phyloP scores from a whole-genome alignment of 1,140 invertebrate species.

The Matsumurasca onukii region DNA sequence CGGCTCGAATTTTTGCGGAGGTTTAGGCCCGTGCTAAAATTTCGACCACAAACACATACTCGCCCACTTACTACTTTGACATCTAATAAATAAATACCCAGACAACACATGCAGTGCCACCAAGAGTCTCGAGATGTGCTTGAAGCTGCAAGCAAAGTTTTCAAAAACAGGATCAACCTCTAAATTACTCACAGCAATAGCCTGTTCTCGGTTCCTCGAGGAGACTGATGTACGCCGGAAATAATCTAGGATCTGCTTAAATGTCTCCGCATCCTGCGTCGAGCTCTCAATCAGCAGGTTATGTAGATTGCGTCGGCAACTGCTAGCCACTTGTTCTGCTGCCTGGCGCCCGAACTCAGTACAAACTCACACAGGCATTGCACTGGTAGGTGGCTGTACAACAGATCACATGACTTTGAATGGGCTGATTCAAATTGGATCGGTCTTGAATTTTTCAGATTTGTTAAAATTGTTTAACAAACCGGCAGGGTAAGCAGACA shows the following conservation, averaged over 20 bases:
- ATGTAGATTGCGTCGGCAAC: slow-evolving; percentile 73
- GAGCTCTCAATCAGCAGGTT: slow-evolving; percentile 62
- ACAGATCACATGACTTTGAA: slow-evolving; percentile 23
- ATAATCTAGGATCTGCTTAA: slow-evolving; percentile 87
- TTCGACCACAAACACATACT: no score
- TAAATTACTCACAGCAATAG: slow-evolving; percentile 58
- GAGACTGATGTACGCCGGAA: slow-evolving; percentile 85
- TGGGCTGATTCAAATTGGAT: no score
- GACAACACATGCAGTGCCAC: no score
- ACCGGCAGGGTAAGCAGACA: no score
- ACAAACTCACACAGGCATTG: slow-evolving; percentile 96
- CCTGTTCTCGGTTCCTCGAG: slow-evolving; percentile 73
- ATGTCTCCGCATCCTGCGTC: slow-evolving; percentile 58
- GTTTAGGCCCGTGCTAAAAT: no score
- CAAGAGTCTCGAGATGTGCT: no score
- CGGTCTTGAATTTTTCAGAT: no score
- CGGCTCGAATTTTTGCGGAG: no score
- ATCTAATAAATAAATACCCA: no score
- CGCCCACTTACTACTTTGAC: no score
- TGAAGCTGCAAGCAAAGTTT: not conserved
- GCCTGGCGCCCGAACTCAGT: slow-evolving; percentile 64
- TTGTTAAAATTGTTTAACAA: no score
- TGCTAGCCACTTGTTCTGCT: slow-evolving; percentile 74
- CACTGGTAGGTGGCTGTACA: slow-evolving; percentile 79
- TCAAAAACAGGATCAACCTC: not conserved